Conservation (phyloP, 2,797 vertebrate genomes). For the Cercopithecus diana region DNA sequence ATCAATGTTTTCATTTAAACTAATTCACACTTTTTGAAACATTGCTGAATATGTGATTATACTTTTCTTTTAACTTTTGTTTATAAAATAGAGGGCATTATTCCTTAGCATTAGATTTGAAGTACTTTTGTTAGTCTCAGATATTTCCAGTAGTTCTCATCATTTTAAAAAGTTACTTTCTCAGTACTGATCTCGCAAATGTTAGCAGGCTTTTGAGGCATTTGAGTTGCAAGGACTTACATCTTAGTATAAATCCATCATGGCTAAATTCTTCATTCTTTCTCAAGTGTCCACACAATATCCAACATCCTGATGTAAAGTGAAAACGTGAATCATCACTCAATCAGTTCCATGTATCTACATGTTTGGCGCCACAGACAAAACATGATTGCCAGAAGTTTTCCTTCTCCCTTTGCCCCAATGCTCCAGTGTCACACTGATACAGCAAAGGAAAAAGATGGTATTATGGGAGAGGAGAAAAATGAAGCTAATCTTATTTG, state of each 20-base stretch:
- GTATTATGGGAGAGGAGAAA: background rate
- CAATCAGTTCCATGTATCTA: too few species aligned
- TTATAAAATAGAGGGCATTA: background rate
- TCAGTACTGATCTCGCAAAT: background rate
- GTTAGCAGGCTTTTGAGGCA: background rate
- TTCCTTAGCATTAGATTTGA: background rate
- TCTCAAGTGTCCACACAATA: background rate
- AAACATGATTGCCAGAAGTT: background rate
- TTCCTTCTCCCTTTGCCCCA: background rate
- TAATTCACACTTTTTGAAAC: background rate
- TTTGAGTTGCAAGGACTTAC: background rate
- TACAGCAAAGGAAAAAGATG: background rate
- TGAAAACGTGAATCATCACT: background rate
- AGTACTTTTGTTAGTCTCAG: background rate
- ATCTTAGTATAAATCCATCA: background rate
- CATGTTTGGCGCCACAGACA: background rate
- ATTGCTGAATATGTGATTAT: background rate
- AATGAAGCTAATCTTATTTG: background rate
- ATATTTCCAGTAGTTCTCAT: background rate
- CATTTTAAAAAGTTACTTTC: conserved; percentile 13
- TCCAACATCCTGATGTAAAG: background rate
- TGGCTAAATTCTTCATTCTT: background rate
- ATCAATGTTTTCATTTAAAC: background rate
- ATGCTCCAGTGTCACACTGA: background rate
- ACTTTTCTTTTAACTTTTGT: background rate